Base-by-base conservation (phyloP, 2,888 invertebrate species). In the Pachliopta kotzebuea region DNA sequence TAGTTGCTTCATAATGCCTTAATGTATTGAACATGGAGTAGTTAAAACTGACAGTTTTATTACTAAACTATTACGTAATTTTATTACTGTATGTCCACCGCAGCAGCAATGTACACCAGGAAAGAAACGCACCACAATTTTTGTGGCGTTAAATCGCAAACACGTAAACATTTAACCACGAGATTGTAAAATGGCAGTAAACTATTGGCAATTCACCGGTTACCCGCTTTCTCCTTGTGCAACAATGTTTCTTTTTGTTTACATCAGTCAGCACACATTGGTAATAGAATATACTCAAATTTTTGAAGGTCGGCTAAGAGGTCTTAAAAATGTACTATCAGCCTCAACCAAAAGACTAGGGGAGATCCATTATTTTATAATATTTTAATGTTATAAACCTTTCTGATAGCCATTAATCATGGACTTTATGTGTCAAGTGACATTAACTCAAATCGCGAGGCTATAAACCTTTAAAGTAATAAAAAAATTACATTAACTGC, bases 201-300 rank as follows among this genome's bases (percentile, higher is more conserved):
- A 78, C 76, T 77, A 78, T 76, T 72, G 76, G 81, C 83, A 84
- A 78, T 76, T 81, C 75, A 78, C 74, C 66, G 72, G 76, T 78
- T 84, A 83, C 76, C 81, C 80, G 77, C 86, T 90, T 89, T 90
- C 88, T 79, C 78, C 74, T 86, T 85, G 79, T 81, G 78, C 76
- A 79, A 80, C 76, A 72, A 75, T 78, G 80, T 81, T 21, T 56
- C 50, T 84, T 86, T 83, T 74, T 76, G 52, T 50, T 52, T 82
- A 82, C 83, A 81, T 81, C 72, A 73, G 74, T 71, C 73, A 69
- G 70, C 70, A 79, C 65, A 71, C 70, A 64, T 64, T 37, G 3
- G 45, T 45, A 52, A 24, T 63, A 57, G 52, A 37, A 26, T 55
- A 45, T 31, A 45, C 26, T 57, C 0, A n/a, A 54, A 55, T 59